A percentile compares a stretch with the other conserved stretches of the same genome.
These are phyloP conservation scores for Pogonocichla stellata DNA, from an alignment of 2,113 vertebrate genomes.

Conservation along the genomic window DNA sequence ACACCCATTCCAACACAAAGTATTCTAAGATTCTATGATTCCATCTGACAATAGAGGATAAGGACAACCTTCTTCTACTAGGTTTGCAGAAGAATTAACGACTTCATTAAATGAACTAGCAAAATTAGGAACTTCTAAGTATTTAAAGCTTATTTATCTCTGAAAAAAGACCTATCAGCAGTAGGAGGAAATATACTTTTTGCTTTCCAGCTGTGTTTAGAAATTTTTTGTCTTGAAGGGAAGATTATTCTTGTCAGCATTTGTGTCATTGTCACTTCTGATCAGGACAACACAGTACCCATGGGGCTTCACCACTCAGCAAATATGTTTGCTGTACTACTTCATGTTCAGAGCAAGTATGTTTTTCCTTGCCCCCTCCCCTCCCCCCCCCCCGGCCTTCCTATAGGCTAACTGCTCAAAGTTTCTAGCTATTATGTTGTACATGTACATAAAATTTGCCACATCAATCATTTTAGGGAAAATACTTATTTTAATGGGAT, in stretches of 20 bases:
- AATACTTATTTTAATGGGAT: not conserved
- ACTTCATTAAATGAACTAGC: not conserved
- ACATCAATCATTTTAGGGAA: not conserved
- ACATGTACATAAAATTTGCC: not conserved
- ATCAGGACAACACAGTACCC: not conserved
- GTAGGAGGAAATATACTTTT: not conserved
- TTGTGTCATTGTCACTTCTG: not conserved
- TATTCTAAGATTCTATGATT: not conserved
- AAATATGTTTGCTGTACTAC: not conserved
- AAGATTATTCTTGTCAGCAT: not conserved
- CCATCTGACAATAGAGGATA: not conserved
- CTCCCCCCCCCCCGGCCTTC: not conserved
- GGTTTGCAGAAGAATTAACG: not conserved
- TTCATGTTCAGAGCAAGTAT: not conserved
- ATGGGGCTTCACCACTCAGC: not conserved
- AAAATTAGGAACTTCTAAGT: not conserved
- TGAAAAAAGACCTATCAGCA: not conserved
- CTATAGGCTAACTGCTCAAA: not conserved
- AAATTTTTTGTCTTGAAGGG: not conserved
- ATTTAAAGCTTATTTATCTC: not conserved
- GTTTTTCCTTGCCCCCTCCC: rapidly evolving
- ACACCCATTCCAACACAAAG: not conserved
- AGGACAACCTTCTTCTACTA: not conserved
- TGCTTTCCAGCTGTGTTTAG: not conserved
- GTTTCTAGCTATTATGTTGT: not conserved